Conservation (phyloP, 2,113 vertebrate species). For the Naja naja region DNA sequence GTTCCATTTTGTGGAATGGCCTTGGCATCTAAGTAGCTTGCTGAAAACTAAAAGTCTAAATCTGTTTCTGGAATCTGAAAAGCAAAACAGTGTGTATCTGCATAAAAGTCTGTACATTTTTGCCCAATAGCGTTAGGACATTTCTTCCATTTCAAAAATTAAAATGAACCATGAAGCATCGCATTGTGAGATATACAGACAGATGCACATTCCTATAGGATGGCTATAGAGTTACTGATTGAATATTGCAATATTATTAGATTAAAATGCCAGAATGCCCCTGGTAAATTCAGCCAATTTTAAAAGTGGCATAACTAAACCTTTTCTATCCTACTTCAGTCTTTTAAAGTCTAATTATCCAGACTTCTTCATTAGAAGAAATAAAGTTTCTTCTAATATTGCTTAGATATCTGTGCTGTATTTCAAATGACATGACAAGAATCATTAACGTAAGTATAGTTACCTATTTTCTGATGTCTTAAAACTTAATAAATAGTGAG, state of each 20-base stretch:
- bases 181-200: not conserved
- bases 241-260: not conserved
- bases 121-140: not conserved
- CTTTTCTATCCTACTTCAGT: not conserved
- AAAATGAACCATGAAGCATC: conserved; percentile 38
- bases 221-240: not conserved
- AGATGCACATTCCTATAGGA: not conserved
- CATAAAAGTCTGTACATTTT: conserved; percentile 3
- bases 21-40: conserved; percentile 29
- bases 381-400: not conserved
- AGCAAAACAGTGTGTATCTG: not conserved
- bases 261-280: not conserved
- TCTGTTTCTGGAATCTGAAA: conserved; percentile 28
- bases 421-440: not conserved
- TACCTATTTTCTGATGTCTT: not conserved
- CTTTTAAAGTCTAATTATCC: not conserved
- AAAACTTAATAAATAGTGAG: not conserved
- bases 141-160: not conserved
- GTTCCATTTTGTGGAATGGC: conserved; percentile 9
- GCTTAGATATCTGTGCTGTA: not conserved
- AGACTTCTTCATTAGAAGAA: not conserved
- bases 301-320: not conserved
- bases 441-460: not conserved
- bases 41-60: conserved; percentile 21
- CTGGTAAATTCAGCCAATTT: not conserved